Base-by-base conservation (phyloP, 2,797 vertebrate genomes). In the Halcyon leucocephala region DNA sequence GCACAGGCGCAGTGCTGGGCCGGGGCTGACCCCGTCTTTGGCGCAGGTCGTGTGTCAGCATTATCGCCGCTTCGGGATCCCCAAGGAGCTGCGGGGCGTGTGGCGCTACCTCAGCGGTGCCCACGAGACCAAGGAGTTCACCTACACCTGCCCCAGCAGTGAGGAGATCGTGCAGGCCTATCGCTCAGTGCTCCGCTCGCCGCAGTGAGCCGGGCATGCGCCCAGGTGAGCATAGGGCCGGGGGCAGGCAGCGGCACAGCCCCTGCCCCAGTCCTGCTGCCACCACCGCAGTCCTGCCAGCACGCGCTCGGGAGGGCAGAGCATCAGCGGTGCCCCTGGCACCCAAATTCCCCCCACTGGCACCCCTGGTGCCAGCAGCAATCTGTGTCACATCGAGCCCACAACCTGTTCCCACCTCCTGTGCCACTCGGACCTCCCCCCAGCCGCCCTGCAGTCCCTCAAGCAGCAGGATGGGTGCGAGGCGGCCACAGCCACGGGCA, bases 141-240 rank as follows among this genome's bases (percentile, higher is more conserved):
- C 97, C 49, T 97, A 98, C 93, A 99, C 98, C 33, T 99, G 99
- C 70, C 99, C 99, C 17, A 98, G 97, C 8, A 97, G 97, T 8
- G 55, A 93, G 4, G 99, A 99, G 98, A 99, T 99, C 55, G 76
- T 99, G 51, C 85, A 93, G 13, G 99, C 98, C 77, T 99, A 99
- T 95, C 74, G 87, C 17, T 95, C 98, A 0, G 98, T 98, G 90
- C 97, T 98, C 96, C 95, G 89, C 55, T 72, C 71, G 3, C 94
- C 28, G 0, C 82, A 95, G 91, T 94, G 84, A 91, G 62, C 35
- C 0, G 1, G 74, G 42, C 55, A 39, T 0, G 0, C 0, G 9
- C 76, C 52, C 67, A 18, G 55, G 26, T 6, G 55, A 60, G 72
- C 5, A 5, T 41, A 39, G 37, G 78, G 3, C 3, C 3, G 84